Evolutionary conservation across 2,113 vertebrate species (phyloP).

Genomic region (Excalfactoria chinensis): DNA sequence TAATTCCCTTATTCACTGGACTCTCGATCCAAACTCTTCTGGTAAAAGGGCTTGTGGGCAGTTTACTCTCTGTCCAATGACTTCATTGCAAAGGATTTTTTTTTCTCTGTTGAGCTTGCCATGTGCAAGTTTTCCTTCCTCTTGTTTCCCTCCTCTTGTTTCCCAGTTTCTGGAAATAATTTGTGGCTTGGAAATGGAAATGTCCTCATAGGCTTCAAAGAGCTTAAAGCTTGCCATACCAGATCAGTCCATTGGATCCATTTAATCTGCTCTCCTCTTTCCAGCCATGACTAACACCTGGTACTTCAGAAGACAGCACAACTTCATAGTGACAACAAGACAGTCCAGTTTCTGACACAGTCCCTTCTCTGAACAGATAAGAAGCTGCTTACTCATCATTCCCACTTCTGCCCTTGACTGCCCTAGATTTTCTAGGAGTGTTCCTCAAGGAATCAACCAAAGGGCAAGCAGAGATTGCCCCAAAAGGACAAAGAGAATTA

Average conservation of each 20-base stretch:
- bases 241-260: conserved; percentile 62
- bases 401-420: background rate
- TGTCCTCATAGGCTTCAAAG: conserved; percentile 68
- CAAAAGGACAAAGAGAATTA: conserved; percentile 22
- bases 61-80: conserved; percentile 73
- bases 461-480: background rate
- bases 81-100: conserved; percentile 74
- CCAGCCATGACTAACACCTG: conserved; percentile 40
- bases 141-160: conserved; percentile 73
- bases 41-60: conserved; percentile 72
- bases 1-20: conserved; percentile 54
- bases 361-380: background rate
- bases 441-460: conserved; percentile 32
- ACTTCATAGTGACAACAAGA: background rate
- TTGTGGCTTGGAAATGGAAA: conserved; percentile 78
- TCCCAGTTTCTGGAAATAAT: conserved; percentile 79
- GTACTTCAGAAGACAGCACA: conserved; percentile 11
- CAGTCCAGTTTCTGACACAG: background rate
- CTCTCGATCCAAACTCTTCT: conserved; percentile 63
- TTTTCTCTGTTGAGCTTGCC: conserved; percentile 65
- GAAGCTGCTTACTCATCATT: background rate
- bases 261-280: conserved; percentile 43
- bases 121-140: conserved; percentile 70
- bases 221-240: conserved; percentile 61
- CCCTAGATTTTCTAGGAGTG: conserved; percentile 1